These are phyloP conservation scores for Entosphenus tridentatus DNA, from an alignment of 2,113 vertebrate species.

Conservation along the genomic window DNA sequence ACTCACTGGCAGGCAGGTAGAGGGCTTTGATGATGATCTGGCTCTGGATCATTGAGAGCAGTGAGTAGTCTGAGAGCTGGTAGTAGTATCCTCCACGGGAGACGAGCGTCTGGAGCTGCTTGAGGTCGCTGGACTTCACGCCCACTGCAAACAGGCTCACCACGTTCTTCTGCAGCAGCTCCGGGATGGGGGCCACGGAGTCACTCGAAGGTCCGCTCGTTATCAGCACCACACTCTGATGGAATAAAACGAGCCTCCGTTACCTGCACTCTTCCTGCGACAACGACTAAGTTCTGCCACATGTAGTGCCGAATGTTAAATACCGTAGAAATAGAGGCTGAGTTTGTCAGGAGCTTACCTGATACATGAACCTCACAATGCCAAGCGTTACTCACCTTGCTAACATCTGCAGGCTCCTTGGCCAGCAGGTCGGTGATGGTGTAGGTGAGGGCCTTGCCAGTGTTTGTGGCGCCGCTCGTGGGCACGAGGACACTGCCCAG, in stretches of 20 bases:
- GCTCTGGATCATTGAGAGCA: too few species aligned
- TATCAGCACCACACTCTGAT: not conserved
- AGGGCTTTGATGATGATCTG: too few species aligned
- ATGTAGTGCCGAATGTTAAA: too few species aligned
- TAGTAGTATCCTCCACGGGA: not conserved
- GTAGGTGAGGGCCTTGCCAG: not conserved
- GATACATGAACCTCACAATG: too few species aligned
- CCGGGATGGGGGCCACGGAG: not conserved
- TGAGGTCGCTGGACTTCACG: not conserved
- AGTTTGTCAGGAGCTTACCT: too few species aligned
- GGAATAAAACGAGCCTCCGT: not conserved
- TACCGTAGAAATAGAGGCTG: too few species aligned
- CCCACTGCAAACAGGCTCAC: conserved; percentile 1
- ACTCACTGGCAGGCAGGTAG: too few species aligned
- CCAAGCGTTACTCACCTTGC: too few species aligned
- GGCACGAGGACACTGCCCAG: not conserved
- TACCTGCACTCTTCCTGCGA: too few species aligned
- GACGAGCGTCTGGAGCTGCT: not conserved
- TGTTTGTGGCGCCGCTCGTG: not conserved
- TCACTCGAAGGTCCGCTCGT: not conserved
- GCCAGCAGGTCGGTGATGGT: not conserved
- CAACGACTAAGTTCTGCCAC: too few species aligned
- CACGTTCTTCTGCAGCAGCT: not conserved
- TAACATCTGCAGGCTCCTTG: not conserved
- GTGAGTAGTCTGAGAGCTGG: not conserved